These are phyloP conservation scores for Ploceus nigricollis DNA, from an alignment of 2,113 vertebrate species.

Conservation along the genomic window DNA sequence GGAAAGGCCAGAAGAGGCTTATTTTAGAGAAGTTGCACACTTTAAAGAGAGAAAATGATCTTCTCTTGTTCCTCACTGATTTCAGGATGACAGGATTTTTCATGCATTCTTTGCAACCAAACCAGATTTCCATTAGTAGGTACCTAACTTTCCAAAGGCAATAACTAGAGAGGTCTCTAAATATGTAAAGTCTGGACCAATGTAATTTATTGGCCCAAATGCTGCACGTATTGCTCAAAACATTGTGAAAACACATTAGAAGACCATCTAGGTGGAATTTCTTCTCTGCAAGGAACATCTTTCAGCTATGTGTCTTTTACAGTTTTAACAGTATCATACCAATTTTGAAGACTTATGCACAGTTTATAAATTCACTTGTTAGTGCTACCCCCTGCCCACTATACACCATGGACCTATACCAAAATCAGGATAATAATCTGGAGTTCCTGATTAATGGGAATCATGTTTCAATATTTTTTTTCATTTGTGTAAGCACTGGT, in stretches of 20 bases:
- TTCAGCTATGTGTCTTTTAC: not conserved
- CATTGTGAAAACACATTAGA: not conserved
- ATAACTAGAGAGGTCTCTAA: not conserved
- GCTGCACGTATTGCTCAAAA: not conserved
- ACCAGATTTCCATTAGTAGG: not conserved
- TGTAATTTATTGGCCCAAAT: not conserved
- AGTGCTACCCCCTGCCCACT: not conserved
- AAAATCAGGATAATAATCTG: not conserved
- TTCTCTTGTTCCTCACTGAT: not conserved
- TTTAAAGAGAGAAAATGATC: not conserved
- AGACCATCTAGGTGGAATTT: not conserved
- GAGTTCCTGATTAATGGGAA: not conserved
- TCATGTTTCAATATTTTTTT: not conserved
- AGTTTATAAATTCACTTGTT: not conserved
- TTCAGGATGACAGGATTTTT: not conserved
- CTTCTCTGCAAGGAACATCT: not conserved
- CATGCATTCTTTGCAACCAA: not conserved
- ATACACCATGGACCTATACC: not conserved
- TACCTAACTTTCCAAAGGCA: not conserved
- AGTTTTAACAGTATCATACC: not conserved
- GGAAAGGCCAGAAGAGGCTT: not conserved
- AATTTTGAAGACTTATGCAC: not conserved
- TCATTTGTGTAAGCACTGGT: not conserved
- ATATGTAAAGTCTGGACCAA: not conserved
- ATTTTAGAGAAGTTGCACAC: not conserved